Evolutionary conservation across 2,888 invertebrate species (phyloP).

Genomic region (Leptogaster cylindrica): DNA sequence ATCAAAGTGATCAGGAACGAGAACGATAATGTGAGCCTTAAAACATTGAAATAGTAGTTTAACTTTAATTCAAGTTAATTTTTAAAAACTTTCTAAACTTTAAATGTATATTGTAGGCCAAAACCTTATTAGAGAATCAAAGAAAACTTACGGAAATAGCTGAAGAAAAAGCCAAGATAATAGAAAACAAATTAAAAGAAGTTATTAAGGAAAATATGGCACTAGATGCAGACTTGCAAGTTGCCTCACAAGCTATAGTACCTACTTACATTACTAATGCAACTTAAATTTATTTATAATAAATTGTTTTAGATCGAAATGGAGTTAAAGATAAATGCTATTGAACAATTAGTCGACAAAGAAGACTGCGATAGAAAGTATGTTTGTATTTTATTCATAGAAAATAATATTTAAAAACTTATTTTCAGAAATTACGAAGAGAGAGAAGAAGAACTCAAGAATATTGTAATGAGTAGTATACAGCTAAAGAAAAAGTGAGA

Average conservation of each 20-base stretch:
- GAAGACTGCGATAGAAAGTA: conserved; percentile 64
- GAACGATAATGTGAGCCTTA: conserved; percentile 58
- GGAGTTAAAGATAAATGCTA: conserved; percentile 67
- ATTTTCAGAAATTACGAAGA: conserved; percentile 48
- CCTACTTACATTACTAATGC: conserved; percentile 44
- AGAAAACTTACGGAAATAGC: conserved; percentile 53
- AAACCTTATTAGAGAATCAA: conserved; percentile 49
- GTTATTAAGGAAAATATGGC: conserved; percentile 51
- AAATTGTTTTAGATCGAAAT: conserved; percentile 59
- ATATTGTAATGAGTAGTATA: conserved; percentile 50
- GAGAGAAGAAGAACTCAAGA: conserved; percentile 51
- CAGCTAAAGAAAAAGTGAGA: conserved; percentile 53
- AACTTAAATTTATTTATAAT: neutral
- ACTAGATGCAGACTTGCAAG: conserved; percentile 59
- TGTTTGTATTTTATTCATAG: no score
- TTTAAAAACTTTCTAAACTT: neutral
- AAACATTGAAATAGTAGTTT: neutral
- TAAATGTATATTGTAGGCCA: conserved; percentile 47
- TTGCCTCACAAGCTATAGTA: conserved; percentile 57
- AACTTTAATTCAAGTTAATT: no score
- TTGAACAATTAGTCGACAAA: conserved; percentile 68
- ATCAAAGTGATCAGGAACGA: conserved; percentile 64
- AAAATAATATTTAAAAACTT: conserved; percentile 1
- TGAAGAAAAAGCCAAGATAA: conserved; percentile 55
- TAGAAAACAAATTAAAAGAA: conserved; percentile 54